Evolutionary conservation across 2,797 vertebrate genomes (phyloP), one percentile per base, ranked within the genome.

Genomic region (Typhlichthys subterraneus): DNA sequence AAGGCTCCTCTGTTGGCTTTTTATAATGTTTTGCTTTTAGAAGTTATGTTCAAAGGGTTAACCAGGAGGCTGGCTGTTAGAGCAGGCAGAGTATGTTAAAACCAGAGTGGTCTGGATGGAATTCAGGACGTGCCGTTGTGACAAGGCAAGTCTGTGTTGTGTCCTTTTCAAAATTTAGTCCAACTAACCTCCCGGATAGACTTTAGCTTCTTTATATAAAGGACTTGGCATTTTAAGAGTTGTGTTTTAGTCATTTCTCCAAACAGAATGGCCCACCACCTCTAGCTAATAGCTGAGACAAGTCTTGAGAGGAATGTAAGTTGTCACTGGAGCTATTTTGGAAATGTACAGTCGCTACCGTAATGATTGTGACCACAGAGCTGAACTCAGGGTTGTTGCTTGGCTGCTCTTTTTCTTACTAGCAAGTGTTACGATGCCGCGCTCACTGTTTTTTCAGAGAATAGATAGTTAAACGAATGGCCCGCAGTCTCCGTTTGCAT

Each of bases 391-490:
- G 86, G 84, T 93, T 93, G 92, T 94, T 93, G 94, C 91, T 88
- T 89, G 82, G 76, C 86, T 76, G 72, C 71, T 64, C 72, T 80
- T 86, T 77, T 13, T 45, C 80, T 80, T 56, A 17, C 67, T 64
- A 68, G 76, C 77, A 61, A 70, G 87, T 85, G 87, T 88, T 83
- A 89, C 87, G 88, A 92, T 93, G 93, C 87, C 70, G 91, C 61
- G 63, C 85, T 81, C 85, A 63, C 61, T 76, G 79, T 85, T 78
- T 72, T 90, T 89, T 86, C 89, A 91, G 93, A 91, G 90, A 90
- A 68, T 93, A 93, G 91, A 91, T 90, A 92, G 91, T 92, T 94
- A 92, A 92, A 88, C 92, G 92, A 90, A 98, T 98, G 97, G 96
- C 96, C 85, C 91, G 91, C 72, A 93, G 89, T 87, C 92, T 97